phyloP scores from a whole-genome alignment of 2,113 vertebrate species.

The Onychorhynchus coronatus region DNA sequence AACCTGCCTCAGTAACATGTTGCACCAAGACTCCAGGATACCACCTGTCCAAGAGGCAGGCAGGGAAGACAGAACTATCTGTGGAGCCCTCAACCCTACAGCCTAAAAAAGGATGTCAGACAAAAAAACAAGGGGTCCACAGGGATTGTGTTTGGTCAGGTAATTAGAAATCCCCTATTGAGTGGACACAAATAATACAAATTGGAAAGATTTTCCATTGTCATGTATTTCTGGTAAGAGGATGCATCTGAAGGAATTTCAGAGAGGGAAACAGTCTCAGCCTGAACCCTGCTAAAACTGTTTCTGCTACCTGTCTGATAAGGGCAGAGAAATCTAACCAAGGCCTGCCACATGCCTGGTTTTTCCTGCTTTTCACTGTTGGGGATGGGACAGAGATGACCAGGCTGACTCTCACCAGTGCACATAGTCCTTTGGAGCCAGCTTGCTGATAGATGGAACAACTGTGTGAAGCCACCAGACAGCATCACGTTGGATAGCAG shows the following conservation, averaged over 20 bases:
- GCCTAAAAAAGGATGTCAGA: background rate
- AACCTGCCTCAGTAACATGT: background rate
- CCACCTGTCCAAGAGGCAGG: background rate
- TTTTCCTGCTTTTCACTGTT: background rate
- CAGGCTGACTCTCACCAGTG: conserved; percentile 82
- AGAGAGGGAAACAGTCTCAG: background rate
- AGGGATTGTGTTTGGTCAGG: background rate
- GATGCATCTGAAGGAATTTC: background rate
- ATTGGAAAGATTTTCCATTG: background rate
- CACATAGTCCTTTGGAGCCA: conserved; percentile 92
- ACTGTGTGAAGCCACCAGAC: conserved; percentile 99
- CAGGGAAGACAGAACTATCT: background rate
- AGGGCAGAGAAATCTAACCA: background rate
- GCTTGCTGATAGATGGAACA: conserved; percentile 94
- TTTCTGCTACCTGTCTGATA: background rate
- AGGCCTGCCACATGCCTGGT: fast-evolving
- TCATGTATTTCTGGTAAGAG: background rate
- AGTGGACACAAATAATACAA: background rate
- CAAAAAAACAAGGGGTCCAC: background rate
- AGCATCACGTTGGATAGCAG: conserved; percentile 92
- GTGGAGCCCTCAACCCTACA: background rate
- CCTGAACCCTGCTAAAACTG: background rate
- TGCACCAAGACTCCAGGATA: background rate
- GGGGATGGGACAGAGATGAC: background rate
- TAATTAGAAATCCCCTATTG: background rate